A percentile compares a stretch with the other conserved stretches of the same genome.
Conservation (phyloP, 2,113 vertebrate species). For the Phylloscopus trochilus region DNA sequence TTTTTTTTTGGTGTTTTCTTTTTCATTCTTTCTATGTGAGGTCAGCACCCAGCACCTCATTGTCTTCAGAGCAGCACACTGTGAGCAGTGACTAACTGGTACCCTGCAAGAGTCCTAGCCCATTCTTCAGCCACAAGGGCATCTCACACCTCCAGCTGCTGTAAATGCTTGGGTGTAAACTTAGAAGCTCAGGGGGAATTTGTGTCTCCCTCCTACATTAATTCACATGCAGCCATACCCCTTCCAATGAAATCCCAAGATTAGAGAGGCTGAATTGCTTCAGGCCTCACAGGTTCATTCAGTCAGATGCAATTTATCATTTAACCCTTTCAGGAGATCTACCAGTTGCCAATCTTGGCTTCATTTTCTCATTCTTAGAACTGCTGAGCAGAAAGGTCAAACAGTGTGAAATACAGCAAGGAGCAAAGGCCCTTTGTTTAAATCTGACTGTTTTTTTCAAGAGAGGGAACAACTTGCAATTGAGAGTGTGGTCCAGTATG, state of each 20-base stretch:
- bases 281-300: not conserved
- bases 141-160: not conserved
- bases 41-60: not conserved
- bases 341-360: not conserved
- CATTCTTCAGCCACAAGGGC: not conserved
- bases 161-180: not conserved
- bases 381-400: not conserved
- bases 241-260: not conserved
- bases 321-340: conserved; percentile 18
- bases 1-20: not conserved
- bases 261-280: not conserved
- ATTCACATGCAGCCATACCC: not conserved
- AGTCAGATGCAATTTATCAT: not conserved
- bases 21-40: not conserved
- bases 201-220: rapidly evolving
- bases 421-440: not conserved
- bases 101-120: not conserved
- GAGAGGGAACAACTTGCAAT: not conserved
- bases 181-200: not conserved
- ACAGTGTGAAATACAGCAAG: not conserved
- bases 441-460: not conserved
- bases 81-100: not conserved
- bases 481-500: not conserved
- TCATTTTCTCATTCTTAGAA: not conserved
- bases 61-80: not conserved